Base-by-base conservation (phyloP, 2,797 vertebrate species). In the Dryobates pubescens region DNA sequence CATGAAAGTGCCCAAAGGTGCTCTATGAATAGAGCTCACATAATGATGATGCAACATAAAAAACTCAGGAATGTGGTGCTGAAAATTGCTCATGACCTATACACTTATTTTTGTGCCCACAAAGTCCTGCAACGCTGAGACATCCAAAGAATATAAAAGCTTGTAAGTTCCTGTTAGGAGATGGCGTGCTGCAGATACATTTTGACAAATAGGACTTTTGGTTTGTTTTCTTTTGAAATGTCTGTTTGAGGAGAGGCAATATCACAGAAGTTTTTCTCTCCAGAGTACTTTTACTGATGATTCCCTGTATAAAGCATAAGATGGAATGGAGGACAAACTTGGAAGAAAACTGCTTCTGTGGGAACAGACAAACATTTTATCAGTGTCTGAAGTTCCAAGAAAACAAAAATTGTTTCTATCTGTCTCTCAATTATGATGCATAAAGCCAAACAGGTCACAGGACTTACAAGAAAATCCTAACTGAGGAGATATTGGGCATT, bases 31-130 rank as follows among this genome's bases (percentile, higher is more conserved):
- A 74, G 32, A 51, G 34, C 18, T 69, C 53, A 45, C 23, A 13
- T 3, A 86, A 34, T 3, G 9, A 76, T 49, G 27, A 34, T 45
- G 20, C n/a, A 64, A 70, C 32, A 43, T 5, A 83, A 61, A 87
- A 57, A 51, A 19, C 36, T 82, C 58, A 57, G 45, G n/a, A 65
- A 82, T 0, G 0, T 0, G 1, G 43, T 18, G n/a, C 1, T 59
- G 43, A 59, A 58, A 79, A 72, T 6, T 26, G 13, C n/a, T 80
- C 51, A 17, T 30, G 41, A 71, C 27, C 54, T 67, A 27, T 15
- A 32, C 34, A 36, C 17, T 5, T 12, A 53, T 65, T 70, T 77
- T 53, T 58, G 34, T 67, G 77, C 22, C 36, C 34, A 75, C 12
- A 38, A 75, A 79, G 22, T 51, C 51, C 56, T 51, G 38, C 34